Evolutionary conservation across 2,888 invertebrate genomes (phyloP).

Genomic region (Aporophyla nigra): DNA sequence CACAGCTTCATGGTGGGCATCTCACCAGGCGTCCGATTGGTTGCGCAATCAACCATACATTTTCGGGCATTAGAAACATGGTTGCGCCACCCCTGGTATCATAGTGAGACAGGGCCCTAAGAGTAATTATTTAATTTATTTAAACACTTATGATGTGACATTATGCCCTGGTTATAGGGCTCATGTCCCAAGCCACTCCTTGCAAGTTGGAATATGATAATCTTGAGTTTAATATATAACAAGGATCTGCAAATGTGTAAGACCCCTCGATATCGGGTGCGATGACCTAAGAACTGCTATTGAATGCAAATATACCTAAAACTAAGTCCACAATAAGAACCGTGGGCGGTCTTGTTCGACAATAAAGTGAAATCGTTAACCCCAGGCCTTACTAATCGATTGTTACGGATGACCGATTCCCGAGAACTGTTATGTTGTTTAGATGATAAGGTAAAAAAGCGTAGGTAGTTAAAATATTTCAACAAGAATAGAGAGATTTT

Average conservation of each 20-base stretch:
- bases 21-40: no score
- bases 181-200: neutral
- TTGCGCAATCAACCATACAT: no score
- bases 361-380: conserved; percentile 54
- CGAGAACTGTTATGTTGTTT: conserved; percentile 24
- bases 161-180: neutral
- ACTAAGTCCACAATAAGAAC: conserved; percentile 1
- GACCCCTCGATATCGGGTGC: conserved; percentile 8
- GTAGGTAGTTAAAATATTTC: conserved; percentile 24
- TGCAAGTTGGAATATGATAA: neutral
- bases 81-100: no score
- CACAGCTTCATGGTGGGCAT: no score
- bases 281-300: conserved; percentile 2
- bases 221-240: no score
- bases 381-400: conserved; percentile 37
- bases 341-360: conserved; percentile 32
- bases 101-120: no score
- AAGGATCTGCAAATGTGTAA: neutral
- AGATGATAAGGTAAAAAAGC: conserved; percentile 18
- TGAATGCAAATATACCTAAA: conserved; percentile 5
- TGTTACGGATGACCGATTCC: conserved; percentile 48
- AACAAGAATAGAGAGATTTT: neutral
- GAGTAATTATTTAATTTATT: no score
- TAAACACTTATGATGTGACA: neutral
- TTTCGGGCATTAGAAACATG: no score